A percentile compares a stretch with the other conserved stretches of the same genome.
phyloP scores from a whole-genome alignment of 2,888 invertebrate genomes.

The Drosophila picticornis region DNA sequence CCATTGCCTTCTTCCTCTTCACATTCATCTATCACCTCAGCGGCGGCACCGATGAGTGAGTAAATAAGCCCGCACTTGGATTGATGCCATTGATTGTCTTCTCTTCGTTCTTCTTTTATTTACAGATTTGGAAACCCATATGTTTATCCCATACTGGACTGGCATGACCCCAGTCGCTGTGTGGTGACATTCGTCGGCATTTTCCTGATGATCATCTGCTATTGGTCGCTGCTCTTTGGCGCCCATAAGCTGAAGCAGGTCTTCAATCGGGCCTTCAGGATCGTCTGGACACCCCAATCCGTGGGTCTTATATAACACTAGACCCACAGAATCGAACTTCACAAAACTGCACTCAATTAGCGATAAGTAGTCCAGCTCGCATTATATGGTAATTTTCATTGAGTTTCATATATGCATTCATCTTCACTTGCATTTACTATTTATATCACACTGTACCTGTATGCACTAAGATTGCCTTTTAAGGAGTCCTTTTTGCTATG shows the following conservation, averaged over 20 bases:
- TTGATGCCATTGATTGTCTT: background rate
- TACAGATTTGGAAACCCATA: conserved; percentile 87
- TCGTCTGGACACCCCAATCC: conserved; percentile 78
- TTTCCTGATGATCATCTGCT: conserved; percentile 79
- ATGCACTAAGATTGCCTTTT: conserved; percentile 29
- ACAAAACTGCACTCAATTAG: conserved; percentile 29
- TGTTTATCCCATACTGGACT: conserved; percentile 92
- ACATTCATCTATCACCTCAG: conserved; percentile 87
- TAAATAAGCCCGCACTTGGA: conserved; percentile 30
- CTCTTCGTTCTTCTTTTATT: conserved; percentile 25
- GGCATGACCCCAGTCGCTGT: conserved; percentile 88
- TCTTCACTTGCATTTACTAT: conserved; percentile 53
- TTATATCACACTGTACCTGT: conserved; percentile 51
- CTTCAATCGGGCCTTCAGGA: conserved; percentile 74
- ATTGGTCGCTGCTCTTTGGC: conserved; percentile 76
- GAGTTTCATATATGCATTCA: background rate
- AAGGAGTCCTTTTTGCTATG: conserved; percentile 35
- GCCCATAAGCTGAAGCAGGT: conserved; percentile 79
- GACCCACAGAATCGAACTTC: background rate
- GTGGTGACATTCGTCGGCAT: conserved; percentile 81
- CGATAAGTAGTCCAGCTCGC: conserved; percentile 49
- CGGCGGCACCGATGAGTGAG: conserved; percentile 88
- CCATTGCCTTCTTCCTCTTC: conserved; percentile 87
- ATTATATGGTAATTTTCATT: conserved; percentile 35
- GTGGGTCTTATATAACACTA: conserved; percentile 69